Evolutionary conservation across 2,888 invertebrate species (phyloP), one percentile per base, ranked within the genome.

Genomic region (Pseudococcus jackbeardsleyi): DNA sequence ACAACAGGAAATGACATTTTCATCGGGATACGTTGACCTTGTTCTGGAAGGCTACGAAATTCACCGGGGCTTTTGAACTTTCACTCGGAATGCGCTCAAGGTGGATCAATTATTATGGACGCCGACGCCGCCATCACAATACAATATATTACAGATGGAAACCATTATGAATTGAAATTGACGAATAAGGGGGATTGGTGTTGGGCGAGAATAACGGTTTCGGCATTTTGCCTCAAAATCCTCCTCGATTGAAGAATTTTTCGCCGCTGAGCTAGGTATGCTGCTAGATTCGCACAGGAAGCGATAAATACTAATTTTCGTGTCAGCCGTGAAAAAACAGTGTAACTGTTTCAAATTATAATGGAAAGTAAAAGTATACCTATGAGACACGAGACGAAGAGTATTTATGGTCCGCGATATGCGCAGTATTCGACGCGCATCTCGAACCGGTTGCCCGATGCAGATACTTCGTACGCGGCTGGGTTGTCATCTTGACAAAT

Each of bases 1-100:
- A 72, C 68, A 72, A 72, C 68, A 72, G 68, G 68, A 72, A 72
- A 72, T 72, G 68, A 72, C 68, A 72, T 72, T 72, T 72, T 72
- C 68, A 15, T 33, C 26, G 68, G 68, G 33, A 33, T 72, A 59
- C 59, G 59, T 72, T 72, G 68, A 72, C 68, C 68, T 72, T 72
- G 68, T 72, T 72, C 68, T 7, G 68, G 15, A 1, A 6, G 26
- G 33, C 59, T n/a, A 59, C 19, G 9, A 59, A 59, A 59, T 59
- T 59, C 59, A 33, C 26, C 26, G 26, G 68, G 68, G 33, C 68
- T 33, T 72, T 72, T 72, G 68, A 72, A 72, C 68, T 72, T 72
- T 72, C 68, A 26, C 68, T 19, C 19, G 19, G 59, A 59, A 54
- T 54, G 54, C 17, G 54, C 15, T 0, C 2, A 17, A 15, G 17